Evolutionary conservation across 2,113 vertebrate species (phyloP).

Genomic region (Equus przewalskii): DNA sequence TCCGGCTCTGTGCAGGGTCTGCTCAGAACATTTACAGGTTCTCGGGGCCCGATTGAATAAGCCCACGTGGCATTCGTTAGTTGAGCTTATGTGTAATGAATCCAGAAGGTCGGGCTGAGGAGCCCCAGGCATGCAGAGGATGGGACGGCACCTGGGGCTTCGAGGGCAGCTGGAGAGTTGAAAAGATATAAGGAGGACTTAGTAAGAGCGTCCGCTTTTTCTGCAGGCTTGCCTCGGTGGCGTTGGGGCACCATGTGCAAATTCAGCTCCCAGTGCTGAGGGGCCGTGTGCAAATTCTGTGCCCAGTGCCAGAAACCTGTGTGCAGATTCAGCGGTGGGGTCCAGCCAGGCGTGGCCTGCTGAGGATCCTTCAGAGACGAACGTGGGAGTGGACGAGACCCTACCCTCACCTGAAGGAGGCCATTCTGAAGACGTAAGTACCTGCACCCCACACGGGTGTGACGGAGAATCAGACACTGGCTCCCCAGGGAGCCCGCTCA

Average conservation of each 20-base stretch:
- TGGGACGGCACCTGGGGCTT: too few species aligned
- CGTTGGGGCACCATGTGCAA: rapidly evolving
- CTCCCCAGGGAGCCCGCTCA: not conserved
- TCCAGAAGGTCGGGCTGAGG: rapidly evolving
- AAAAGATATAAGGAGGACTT: rapidly evolving
- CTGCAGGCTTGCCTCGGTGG: not conserved
- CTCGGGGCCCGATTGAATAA: not conserved
- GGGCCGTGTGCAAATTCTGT: rapidly evolving
- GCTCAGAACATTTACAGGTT: not conserved
- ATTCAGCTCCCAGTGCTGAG: rapidly evolving
- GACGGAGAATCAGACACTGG: rapidly evolving
- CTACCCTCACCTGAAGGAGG: rapidly evolving
- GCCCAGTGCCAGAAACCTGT: rapidly evolving
- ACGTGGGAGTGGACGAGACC: rapidly evolving
- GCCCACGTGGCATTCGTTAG: too few species aligned
- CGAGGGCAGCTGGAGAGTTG: rapidly evolving
- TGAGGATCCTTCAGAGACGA: not conserved
- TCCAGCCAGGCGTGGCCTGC: not conserved
- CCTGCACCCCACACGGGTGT: rapidly evolving
- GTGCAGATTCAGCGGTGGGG: rapidly evolving
- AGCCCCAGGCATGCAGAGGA: rapidly evolving
- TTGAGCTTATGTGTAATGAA: rapidly evolving
- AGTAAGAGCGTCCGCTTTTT: rapidly evolving
- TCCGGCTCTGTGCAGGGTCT: too few species aligned
- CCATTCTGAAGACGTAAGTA: not conserved